Base-by-base conservation (phyloP, 1,140 invertebrate genomes). In the Microplitis demolitor region DNA sequence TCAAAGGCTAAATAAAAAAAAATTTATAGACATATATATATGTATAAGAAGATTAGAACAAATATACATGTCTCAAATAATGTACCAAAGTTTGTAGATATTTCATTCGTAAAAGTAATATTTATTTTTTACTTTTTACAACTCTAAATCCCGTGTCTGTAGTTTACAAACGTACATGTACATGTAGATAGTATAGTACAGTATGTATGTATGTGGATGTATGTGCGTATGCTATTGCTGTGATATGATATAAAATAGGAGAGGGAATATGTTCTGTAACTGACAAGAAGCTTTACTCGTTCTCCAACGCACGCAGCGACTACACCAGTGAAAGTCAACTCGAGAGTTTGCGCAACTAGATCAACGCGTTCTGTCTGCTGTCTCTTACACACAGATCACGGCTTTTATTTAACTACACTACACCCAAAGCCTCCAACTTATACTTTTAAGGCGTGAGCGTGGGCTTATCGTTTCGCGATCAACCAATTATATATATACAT, bases 381-480 rank as follows among this genome's bases (percentile, higher is more conserved):
- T 66, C 39, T 66, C 39, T 31, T 11, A 50, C 37, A 66, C 63
- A 45, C 83, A 80, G 80, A 79, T 24, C 80, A 79, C 81, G 77
- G 77, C 77, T 82, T 80, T 74, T 69, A 53, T 66, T 24, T 24
- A 24, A 66, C 31, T 51, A 45, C 77, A 76, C 75, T 67, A 45
- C 51, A 66, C 77, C 77, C 31, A 66, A 45, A 45, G 6, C 39
- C 39, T 24, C 8, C 56, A 24, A 16, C 56, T 74, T 77, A 68
- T 81, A 82, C 81, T 83, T 84, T 83, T 81, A 83, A 83, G 81
- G 80, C 78, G 78, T 80, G 81, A 81, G 56, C 56, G 56, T 58
- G 16, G 56, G 56, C 24, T 58, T 58, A 58, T 58, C 16, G 14
- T 16, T 58, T 58, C 24, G 9, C 5, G 14, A 58, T 58, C 16